A percentile compares a stretch with the other conserved stretches of the same genome.
phyloP scores from a whole-genome alignment of 2,113 vertebrate genomes.

The Hypomesus transpacificus region DNA sequence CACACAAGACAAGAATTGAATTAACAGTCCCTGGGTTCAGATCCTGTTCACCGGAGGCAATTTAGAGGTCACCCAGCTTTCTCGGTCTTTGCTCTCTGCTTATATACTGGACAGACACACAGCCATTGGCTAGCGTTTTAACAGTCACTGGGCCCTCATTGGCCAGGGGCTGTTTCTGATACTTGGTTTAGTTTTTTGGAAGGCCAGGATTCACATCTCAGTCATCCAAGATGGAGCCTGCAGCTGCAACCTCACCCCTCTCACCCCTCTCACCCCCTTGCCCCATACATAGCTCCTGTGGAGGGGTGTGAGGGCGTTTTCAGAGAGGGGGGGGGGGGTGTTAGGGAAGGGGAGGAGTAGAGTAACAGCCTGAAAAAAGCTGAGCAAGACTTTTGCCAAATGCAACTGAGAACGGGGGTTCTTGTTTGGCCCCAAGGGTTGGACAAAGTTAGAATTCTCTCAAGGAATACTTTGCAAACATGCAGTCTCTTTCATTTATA shows the following conservation, averaged over 20 bases:
- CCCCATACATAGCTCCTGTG: slow-evolving; percentile 61
- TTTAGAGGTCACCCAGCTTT: slow-evolving; percentile 74
- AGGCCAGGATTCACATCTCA: slow-evolving; percentile 62
- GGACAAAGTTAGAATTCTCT: slow-evolving; percentile 27
- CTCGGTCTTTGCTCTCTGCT: slow-evolving; percentile 40
- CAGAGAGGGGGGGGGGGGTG: slow-evolving; percentile 3
- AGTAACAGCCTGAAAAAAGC: slow-evolving; percentile 48
- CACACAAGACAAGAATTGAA: slow-evolving; percentile 70
- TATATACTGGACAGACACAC: slow-evolving; percentile 65
- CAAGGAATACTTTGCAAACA: background rate
- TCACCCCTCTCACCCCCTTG: slow-evolving; percentile 13
- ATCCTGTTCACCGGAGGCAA: slow-evolving; percentile 76
- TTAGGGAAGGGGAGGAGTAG: slow-evolving; percentile 18
- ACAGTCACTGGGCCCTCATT: slow-evolving; percentile 64
- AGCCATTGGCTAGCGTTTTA: slow-evolving; percentile 68
- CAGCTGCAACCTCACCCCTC: slow-evolving; percentile 56
- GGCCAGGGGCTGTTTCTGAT: slow-evolving; percentile 52
- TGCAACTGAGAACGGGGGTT: slow-evolving; percentile 32
- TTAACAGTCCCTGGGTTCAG: slow-evolving; percentile 80
- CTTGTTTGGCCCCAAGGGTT: slow-evolving; percentile 38
- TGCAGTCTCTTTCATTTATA: too few relatives aligned
- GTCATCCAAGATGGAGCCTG: slow-evolving; percentile 57
- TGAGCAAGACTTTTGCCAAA: slow-evolving; percentile 52
- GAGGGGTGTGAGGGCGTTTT: background rate
- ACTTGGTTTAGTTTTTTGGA: slow-evolving; percentile 64